phyloP scores from a whole-genome alignment of 2,797 vertebrate genomes.

The Urocyon cinereoargenteus region DNA sequence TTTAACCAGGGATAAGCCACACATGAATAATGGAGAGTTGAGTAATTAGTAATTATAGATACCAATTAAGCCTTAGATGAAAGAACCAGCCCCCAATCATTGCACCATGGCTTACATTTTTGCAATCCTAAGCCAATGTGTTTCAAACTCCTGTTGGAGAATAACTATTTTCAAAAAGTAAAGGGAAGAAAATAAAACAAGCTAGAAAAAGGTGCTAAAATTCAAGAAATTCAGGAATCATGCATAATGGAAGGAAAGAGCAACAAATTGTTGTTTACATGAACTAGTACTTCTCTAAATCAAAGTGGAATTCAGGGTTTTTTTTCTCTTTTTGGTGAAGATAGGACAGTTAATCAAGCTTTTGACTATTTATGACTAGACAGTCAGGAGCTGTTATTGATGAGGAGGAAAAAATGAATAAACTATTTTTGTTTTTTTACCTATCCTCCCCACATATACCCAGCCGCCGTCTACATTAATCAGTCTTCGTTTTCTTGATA shows the following conservation, averaged over 20 bases:
- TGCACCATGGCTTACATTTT: background rate
- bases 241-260: background rate
- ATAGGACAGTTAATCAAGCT: background rate
- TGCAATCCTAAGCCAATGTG: background rate
- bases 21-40: background rate
- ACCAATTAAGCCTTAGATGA: background rate
- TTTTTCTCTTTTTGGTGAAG: background rate
- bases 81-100: background rate
- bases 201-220: background rate
- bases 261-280: background rate
- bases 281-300: background rate
- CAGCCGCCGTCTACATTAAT: background rate
- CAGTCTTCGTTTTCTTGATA: slow-evolving; percentile 14
- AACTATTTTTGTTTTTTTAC: slow-evolving; percentile 6
- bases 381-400: background rate
- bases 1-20: slow-evolving; percentile 5
- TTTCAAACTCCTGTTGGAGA: background rate
- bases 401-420: background rate
- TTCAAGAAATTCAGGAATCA: slow-evolving; percentile 22
- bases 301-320: background rate
- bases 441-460: background rate
- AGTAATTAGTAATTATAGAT: background rate
- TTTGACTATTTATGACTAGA: background rate
- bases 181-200: background rate
- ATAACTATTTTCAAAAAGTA: background rate